Conservation (phyloP, 2,888 invertebrate genomes). For the Hydriomena furcata region DNA sequence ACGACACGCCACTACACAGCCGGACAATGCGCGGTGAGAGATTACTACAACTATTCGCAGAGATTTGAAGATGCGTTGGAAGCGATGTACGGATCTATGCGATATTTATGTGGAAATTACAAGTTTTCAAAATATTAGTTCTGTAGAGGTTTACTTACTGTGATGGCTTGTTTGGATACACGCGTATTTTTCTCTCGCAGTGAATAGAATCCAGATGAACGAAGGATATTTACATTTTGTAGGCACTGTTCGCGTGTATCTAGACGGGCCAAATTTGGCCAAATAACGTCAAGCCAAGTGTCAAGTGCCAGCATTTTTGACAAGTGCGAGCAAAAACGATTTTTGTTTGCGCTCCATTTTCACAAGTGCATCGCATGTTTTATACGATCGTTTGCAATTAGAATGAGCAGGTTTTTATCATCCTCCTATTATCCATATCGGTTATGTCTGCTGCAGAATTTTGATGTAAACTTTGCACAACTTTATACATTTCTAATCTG, state of each 20-base stretch:
- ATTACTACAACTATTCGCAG: constrained; percentile 12
- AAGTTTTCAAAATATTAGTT: no score
- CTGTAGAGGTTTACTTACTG: no score
- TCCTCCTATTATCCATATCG: constrained; percentile 1
- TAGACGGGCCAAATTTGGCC: no score
- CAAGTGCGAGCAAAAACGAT: no score
- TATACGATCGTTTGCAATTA: constrained; percentile 11
- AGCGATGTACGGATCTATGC: constrained; percentile 10
- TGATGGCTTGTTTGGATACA: no score
- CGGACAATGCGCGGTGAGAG: neutral
- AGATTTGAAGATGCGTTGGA: constrained; percentile 4
- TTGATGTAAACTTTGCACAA: neutral
- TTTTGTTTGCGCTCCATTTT: constrained; percentile 1
- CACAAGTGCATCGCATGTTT: constrained; percentile 5
- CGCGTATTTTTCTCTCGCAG: no score
- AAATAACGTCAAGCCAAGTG: no score
- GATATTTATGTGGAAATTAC: neutral
- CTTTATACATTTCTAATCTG: neutral
- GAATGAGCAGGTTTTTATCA: neutral
- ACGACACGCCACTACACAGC: constrained; percentile 28
- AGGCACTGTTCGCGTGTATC: no score
- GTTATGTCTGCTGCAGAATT: constrained; percentile 8
- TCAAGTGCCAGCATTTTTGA: no score
- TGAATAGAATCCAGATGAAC: no score
- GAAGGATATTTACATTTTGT: no score